Base-by-base conservation (phyloP, 2,113 vertebrate species). In the Origma solitaria region DNA sequence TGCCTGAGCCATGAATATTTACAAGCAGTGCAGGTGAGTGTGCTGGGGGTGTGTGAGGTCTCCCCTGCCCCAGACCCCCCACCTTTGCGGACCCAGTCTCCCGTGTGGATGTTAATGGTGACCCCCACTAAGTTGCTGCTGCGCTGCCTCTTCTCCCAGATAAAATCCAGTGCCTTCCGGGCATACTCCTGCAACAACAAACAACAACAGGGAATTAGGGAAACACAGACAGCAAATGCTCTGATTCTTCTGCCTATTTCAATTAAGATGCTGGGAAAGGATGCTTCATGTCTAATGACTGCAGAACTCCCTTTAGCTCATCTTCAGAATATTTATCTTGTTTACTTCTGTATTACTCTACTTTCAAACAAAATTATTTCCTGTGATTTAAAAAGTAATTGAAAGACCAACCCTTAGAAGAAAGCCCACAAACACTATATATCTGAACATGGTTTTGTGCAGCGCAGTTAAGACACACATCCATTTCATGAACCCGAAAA, bases 51-150 rank as follows among this genome's bases (percentile, higher is more conserved):
- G 5, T 10, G 8, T 5, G 35, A 42, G 54, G 2, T 1, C 10
- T 28, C 12, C 28, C 28, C 27, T 66, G 50, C n/a, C 40, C 42
- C 17, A 76, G 40, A 33, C 10, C 7, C 94, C 97, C 11, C 94
- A 98, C 98, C 98, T 98, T 98, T 98, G 54, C 98, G 98, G 49
- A 98, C 98, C 99, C 99, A 99, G 89, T 99, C 99, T 97, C 99
- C 99, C 13, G 99, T 99, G 92, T 99, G 99, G 96, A 99, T 99
- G 92, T 99, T 99, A 88, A 99, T 99, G 44, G 99, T 99, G 42
- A 99, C 99, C 7, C 99, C 99, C 85, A 99, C 99, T 83, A 99
- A 98, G 95, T 99, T 99, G 97, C 99, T 99, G 98, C 99, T 99
- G 93, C 99, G 98, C 93, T 99, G 99, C 81, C 99, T 98, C 97